Evolutionary conservation across 2,888 invertebrate species (phyloP).

Genomic region (Blomia tropicalis): DNA sequence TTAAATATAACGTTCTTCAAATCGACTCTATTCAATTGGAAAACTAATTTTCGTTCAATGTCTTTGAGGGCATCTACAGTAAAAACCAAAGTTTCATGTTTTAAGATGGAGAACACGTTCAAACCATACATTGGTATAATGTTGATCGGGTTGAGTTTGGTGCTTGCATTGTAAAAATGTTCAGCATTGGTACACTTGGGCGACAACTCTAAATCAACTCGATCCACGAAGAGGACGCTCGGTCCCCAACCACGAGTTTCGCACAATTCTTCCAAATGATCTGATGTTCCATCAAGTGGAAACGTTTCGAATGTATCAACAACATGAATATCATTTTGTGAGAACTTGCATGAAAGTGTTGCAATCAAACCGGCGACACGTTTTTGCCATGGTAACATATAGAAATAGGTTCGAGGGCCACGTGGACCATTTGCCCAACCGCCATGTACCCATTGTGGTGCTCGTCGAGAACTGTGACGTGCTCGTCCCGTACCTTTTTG

Average conservation of each 20-base stretch:
- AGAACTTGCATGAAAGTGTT: conserved; percentile 71
- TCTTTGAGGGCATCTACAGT: conserved; percentile 65
- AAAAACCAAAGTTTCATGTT: conserved; percentile 78
- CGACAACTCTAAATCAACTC: conserved; percentile 48
- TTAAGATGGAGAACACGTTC: conserved; percentile 90
- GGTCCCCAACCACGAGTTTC: conserved; percentile 84
- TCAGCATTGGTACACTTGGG: not conserved
- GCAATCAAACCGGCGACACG: conserved; percentile 64
- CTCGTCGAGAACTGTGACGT: conserved; percentile 76
- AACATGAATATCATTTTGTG: conserved; percentile 81
- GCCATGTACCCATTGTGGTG: conserved; percentile 61
- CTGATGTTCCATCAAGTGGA: conserved; percentile 55
- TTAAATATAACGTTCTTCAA: conserved; percentile 4
- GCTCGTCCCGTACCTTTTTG: conserved; percentile 84
- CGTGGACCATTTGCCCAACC: conserved; percentile 77
- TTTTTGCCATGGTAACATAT: conserved; percentile 66
- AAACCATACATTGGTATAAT: conserved; percentile 89
- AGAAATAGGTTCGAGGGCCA: conserved; percentile 75
- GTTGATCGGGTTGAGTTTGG: conserved; percentile 62
- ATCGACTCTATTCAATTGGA: conserved; percentile 27
- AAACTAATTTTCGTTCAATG: conserved; percentile 33
- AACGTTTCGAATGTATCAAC: conserved; percentile 62
- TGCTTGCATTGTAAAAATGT: conserved; percentile 61
- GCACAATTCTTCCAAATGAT: conserved; percentile 55
- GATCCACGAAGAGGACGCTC: conserved; percentile 81